Base-by-base conservation (phyloP, 2,797 vertebrate genomes). In the Fistularia tabacaria region DNA sequence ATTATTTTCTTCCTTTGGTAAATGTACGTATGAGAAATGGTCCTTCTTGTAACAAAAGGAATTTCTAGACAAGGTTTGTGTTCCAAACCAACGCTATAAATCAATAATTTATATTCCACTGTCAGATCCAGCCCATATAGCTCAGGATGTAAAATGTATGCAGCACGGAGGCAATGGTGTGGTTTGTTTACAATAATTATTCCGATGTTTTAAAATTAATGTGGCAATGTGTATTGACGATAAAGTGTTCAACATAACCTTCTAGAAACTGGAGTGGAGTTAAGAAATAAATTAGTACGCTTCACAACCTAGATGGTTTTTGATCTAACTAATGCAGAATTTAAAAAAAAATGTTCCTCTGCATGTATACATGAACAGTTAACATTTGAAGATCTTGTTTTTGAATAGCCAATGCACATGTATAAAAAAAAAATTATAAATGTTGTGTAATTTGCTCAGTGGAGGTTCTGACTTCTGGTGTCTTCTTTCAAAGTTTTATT, bases 1-100 rank as follows among this genome's bases (percentile, higher is more conserved):
- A 52, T 64, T 53, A 61, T 51, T 51, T 60, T 38, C 57, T 62
- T 54, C 13, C 56, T 39, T 11, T 56, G 36, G 14, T 62, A 46
- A 45, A 48, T 47, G 36, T 62, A 42, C 42, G 57, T 41, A 41
- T 51, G 53, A 56, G 14, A 68, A 36, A 56, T 54, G 13, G 50
- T 44, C 51, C 25, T 0, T 57, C 57, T 13, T 45, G 43, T 45
- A 9, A 42, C 12, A 12, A 45, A 45, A 25, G 25, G 25, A 25
- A 25, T 25, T 25, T 45, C 43, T 45, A 45, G 11, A 45, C 43
- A 45, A 45, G 43, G 43, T 39, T 43, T n/a, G 12, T 46, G 38
- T 37, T 57, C 6, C 45, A 40, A 46, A n/a, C 6, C 25, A 38
- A 7, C 9, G 3, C 9, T 48, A 36, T 46, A 14, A 55, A 53